Base-by-base conservation (phyloP, 1,140 invertebrate genomes). In the Caenorhabditis inopinata region DNA sequence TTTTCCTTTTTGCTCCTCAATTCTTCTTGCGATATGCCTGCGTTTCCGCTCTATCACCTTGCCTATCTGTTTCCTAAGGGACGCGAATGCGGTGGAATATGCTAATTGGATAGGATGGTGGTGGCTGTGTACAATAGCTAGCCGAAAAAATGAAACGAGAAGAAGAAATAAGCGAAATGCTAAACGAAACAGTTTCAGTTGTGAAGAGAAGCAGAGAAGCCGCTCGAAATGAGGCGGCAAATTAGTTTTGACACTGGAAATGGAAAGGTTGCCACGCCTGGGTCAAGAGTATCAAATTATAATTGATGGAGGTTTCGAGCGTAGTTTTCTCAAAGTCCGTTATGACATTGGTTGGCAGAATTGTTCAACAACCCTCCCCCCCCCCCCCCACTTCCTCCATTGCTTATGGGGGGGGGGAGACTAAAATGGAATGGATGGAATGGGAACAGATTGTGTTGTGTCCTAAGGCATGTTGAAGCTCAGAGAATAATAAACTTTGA, bases 231-330 rank as follows among this genome's bases (percentile, higher is more conserved):
- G 58, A 68, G 58, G 58, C 58, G 58, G 58, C 58, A 68, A 68
- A 68, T 68, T 29, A 68, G 58, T 68, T 68, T 68, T 68, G 32
- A 68, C 58, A 1, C 32, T 9, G 38, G 38, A 5, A 38, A 68
- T 38, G 58, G 32, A 29, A 68, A 68, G 58, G 58, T 68, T 68
- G 58, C 38, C 58, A 38, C 58, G 38, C 58, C 58, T 68, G 58
- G 29, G 58, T 68, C 58, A 68, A 68, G 58, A 68, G 58, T 68
- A 68, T 68, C 58, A 68, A 68, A 38, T 68, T 68, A 58, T 16
- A 47, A 32, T 6, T 12, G 51, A 23, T 58, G 51, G 27, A 29
- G 51, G 51, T 58, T 42, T 14, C 38, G 38, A 42, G 38, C 38
- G 38, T n/a, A n/a, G n/a, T n/a, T n/a, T n/a, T n/a, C n/a, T n/a